phyloP scores from a whole-genome alignment of 2,888 invertebrate species.

The Falcaria lacertinaria region DNA sequence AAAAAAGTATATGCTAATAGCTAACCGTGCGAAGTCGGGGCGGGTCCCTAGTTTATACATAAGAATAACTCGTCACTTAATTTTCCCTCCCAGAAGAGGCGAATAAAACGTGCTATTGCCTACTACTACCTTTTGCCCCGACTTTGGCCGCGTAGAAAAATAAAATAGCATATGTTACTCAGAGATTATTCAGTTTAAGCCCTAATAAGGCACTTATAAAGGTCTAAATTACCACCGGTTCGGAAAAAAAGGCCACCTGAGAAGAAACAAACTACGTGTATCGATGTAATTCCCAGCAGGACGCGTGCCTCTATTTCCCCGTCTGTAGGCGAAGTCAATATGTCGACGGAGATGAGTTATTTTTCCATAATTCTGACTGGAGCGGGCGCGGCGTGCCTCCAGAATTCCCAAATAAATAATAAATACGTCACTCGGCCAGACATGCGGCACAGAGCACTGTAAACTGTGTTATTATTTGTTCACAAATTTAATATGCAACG shows the following conservation, averaged over 20 bases:
- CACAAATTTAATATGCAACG: slow-evolving; percentile 51
- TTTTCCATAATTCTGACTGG: slow-evolving; percentile 66
- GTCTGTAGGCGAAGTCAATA: slow-evolving; percentile 65
- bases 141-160: too few species aligned
- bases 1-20: too few species aligned
- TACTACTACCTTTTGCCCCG: too few species aligned
- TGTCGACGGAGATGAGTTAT: slow-evolving; percentile 73
- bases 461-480: slow-evolving; percentile 38
- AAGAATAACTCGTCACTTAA: too few species aligned
- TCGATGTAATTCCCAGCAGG: slow-evolving; percentile 66
- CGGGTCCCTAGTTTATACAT: too few species aligned
- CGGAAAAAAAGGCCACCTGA: slow-evolving; percentile 13
- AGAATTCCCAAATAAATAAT: slow-evolving; percentile 78
- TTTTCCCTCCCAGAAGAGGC: too few species aligned
- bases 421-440: slow-evolving; percentile 61
- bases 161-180: too few species aligned
- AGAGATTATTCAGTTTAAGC: too few species aligned
- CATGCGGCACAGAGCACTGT: slow-evolving; percentile 32
- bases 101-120: too few species aligned
- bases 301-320: slow-evolving; percentile 52
- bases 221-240: too few species aligned
- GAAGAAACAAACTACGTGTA: slow-evolving; percentile 31
- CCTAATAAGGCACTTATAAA: too few species aligned
- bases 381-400: slow-evolving; percentile 35
- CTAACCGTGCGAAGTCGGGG: too few species aligned